These are phyloP conservation scores for Chrysomallon squamiferum DNA, from an alignment of 1,140 invertebrate species.

Conservation along the genomic window DNA sequence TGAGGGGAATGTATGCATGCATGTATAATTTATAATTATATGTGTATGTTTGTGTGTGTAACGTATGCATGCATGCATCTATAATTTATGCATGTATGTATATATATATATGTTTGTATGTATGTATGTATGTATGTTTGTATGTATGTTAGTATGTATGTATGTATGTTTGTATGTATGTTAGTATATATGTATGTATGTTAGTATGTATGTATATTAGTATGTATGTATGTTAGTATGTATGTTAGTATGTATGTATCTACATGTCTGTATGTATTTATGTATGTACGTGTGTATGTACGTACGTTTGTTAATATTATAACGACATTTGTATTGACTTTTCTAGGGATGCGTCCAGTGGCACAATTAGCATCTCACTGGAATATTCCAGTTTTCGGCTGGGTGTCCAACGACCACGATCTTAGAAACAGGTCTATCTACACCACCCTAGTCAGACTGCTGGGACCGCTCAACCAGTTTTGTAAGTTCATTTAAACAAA, in stretches of 20 bases:
- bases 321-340: background rate
- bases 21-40: too few relatives aligned
- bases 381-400: slow-evolving; percentile 56
- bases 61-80: too few relatives aligned
- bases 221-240: background rate
- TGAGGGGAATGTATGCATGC: too few relatives aligned
- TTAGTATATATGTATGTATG: slow-evolving; percentile 2
- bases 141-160: slow-evolving; percentile 1
- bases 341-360: slow-evolving; percentile 50
- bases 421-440: slow-evolving; percentile 47
- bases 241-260: background rate
- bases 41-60: too few relatives aligned
- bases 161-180: background rate
- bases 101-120: too few relatives aligned
- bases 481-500: slow-evolving; percentile 36
- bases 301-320: background rate
- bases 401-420: slow-evolving; percentile 53
- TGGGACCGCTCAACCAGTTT: slow-evolving; percentile 45
- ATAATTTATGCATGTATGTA: too few relatives aligned
- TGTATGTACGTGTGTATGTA: background rate
- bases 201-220: background rate
- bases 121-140: background rate
- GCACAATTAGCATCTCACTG: slow-evolving; percentile 53
- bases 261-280: background rate
- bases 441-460: slow-evolving; percentile 51